Percentiles rank a stretch among this genome's conserved stretches.
These are phyloP conservation scores for Choloepus hoffmanni DNA, from an alignment of 2,113 vertebrate genomes.

Conservation along the genomic window DNA sequence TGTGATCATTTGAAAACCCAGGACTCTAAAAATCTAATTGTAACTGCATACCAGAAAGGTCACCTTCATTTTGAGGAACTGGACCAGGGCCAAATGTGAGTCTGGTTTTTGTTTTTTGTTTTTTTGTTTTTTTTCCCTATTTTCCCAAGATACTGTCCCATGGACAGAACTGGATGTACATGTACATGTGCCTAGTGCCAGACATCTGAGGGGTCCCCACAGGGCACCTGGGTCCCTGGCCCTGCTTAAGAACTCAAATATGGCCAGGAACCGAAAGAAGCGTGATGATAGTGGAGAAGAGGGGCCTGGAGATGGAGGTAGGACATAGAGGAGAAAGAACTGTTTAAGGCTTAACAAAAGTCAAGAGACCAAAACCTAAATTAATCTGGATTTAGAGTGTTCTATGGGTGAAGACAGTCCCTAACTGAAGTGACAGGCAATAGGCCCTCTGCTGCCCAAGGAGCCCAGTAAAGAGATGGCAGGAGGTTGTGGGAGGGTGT, in stretches of 20 bases:
- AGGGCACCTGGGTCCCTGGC: not conserved
- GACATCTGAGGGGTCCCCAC: not conserved
- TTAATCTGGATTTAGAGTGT: not conserved
- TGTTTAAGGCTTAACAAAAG: not conserved
- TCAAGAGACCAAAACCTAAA: not conserved
- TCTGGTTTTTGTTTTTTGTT: not conserved
- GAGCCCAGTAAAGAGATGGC: not conserved
- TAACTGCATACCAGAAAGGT: slow-evolving; percentile 73
- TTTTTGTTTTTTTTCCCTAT: not conserved
- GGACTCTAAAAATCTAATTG: slow-evolving; percentile 69
- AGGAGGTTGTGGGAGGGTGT: not conserved
- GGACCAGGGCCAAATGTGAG: slow-evolving; percentile 28
- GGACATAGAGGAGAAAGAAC: not conserved
- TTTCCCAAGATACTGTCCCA: not conserved
- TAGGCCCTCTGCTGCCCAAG: not conserved
- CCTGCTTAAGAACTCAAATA: not conserved
- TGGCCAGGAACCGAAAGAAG: not conserved
- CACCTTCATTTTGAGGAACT: slow-evolving; percentile 57
- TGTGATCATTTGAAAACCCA: slow-evolving; percentile 68
- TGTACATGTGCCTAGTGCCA: not conserved
- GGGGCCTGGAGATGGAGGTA: not conserved
- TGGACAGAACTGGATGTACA: not conserved
- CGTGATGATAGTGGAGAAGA: not conserved
- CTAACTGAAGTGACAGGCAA: not conserved
- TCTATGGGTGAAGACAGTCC: not conserved